phyloP scores from a whole-genome alignment of 2,888 invertebrate species.

The Pseudoips prasinana region DNA sequence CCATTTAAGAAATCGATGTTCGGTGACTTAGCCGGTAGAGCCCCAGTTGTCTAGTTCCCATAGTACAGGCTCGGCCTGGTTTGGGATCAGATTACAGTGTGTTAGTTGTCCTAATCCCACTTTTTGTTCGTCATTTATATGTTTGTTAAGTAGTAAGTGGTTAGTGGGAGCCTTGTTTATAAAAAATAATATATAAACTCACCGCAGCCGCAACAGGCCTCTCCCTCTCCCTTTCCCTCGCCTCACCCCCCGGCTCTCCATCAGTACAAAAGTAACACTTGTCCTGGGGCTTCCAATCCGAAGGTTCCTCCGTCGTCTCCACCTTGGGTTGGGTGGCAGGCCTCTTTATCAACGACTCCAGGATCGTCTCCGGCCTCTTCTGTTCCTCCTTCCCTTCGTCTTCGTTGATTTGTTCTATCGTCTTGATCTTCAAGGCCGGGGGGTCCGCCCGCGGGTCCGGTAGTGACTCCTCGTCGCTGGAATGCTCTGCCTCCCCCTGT shows the following conservation, averaged over 20 bases:
- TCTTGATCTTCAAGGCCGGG: constrained; percentile 76
- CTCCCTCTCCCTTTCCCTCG: constrained; percentile 33
- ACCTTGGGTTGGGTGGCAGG: constrained; percentile 73
- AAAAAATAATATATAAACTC: too few species aligned
- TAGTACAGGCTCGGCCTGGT: too few species aligned
- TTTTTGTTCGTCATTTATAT: too few species aligned
- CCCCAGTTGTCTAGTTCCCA: too few species aligned
- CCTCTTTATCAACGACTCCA: constrained; percentile 77
- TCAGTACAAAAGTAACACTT: constrained; percentile 92
- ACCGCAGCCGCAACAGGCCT: constrained; percentile 35
- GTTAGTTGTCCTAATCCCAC: too few species aligned
- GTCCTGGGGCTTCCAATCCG: constrained; percentile 91
- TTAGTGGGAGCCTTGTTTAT: too few species aligned
- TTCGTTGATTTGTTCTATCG: constrained; percentile 78
- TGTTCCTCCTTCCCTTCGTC: constrained; percentile 48
- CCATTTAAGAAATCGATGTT: too few species aligned
- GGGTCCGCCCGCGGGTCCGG: constrained; percentile 73
- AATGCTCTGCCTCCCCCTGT: constrained; percentile 64
- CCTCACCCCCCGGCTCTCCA: constrained; percentile 57
- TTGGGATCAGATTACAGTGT: too few species aligned
- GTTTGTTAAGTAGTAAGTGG: too few species aligned
- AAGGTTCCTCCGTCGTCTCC: constrained; percentile 69
- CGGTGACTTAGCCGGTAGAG: too few species aligned
- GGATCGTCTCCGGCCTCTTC: constrained; percentile 67
- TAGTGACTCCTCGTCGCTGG: constrained; percentile 73